A percentile compares a stretch with the other conserved stretches of the same genome.
phyloP scores from a whole-genome alignment of 2,113 vertebrate genomes.

The Nycticorax nycticorax region DNA sequence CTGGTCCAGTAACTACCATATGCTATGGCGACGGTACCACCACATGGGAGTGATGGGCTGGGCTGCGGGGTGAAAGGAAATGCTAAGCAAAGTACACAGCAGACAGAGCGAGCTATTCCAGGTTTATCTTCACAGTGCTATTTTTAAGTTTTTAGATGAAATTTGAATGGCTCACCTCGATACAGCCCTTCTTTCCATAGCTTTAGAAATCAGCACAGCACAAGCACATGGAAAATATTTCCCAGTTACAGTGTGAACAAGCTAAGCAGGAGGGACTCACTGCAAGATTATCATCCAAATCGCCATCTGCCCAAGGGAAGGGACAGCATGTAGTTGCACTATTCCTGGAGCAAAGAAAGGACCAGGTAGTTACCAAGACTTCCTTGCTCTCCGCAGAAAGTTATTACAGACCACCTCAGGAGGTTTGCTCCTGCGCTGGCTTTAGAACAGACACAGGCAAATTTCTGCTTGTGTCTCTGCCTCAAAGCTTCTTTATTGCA shows the following conservation, averaged over 20 bases:
- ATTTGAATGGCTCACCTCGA: background rate
- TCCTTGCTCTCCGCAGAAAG: background rate
- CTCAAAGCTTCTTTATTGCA: background rate
- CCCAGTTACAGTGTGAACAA: background rate
- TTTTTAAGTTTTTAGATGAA: conserved; percentile 56
- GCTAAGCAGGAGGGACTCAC: background rate
- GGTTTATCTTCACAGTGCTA: background rate
- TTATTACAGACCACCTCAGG: background rate
- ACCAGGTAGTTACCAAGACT: background rate
- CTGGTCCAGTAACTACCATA: conserved; percentile 66
- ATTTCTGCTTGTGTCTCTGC: background rate
- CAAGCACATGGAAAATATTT: background rate
- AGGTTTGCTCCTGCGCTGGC: background rate
- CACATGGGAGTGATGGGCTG: conserved; percentile 42
- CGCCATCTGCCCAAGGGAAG: background rate
- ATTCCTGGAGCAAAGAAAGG: conserved; percentile 8
- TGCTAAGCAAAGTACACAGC: conserved; percentile 21
- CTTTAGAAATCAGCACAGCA: background rate
- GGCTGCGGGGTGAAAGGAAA: conserved; percentile 41
- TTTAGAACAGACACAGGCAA: background rate
- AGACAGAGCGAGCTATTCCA: conserved; percentile 33
- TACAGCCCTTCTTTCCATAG: background rate
- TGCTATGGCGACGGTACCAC: conserved; percentile 5
- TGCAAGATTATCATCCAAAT: conserved; percentile 8
- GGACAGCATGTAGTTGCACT: conserved; percentile 13